Percentiles rank a stretch among this genome's conserved stretches.
Evolutionary conservation across 2,888 invertebrate genomes (phyloP).

Genomic region (Conchocele bisecta): DNA sequence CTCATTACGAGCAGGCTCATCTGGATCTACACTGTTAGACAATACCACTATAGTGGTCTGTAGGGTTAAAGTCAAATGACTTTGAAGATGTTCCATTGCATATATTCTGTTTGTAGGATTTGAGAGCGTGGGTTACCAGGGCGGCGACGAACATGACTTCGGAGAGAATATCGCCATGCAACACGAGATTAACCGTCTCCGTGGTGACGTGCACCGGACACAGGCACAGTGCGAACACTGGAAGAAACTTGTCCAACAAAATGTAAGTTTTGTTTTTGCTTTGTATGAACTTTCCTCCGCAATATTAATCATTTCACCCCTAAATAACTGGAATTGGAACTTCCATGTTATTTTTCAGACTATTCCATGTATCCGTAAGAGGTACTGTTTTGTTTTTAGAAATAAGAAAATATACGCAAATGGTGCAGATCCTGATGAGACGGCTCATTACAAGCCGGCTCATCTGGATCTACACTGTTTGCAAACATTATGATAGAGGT

Average conservation of each 20-base stretch:
- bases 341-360: too few relatives aligned
- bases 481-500: too few relatives aligned
- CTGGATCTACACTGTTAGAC: background rate
- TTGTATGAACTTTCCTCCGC: too few relatives aligned
- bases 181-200: conserved; percentile 80
- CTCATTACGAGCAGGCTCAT: too few relatives aligned
- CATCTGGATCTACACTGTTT: too few relatives aligned
- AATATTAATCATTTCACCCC: too few relatives aligned
- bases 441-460: too few relatives aligned
- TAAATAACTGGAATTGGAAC: too few relatives aligned
- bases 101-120: conserved; percentile 38
- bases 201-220: conserved; percentile 70
- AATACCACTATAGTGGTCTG: background rate
- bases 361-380: too few relatives aligned
- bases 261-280: conserved; percentile 45
- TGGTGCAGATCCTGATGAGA: too few relatives aligned
- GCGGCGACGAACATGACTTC: conserved; percentile 76
- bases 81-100: background rate
- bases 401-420: too few relatives aligned
- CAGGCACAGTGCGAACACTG: conserved; percentile 77
- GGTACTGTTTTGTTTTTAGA: too few relatives aligned
- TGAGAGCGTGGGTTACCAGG: conserved; percentile 55
- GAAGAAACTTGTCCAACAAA: conserved; percentile 66
- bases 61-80: background rate
- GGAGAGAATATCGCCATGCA: conserved; percentile 80